Evolutionary conservation across 1,140 invertebrate genomes (phyloP).

Genomic region (Colletes latitarsis): DNA sequence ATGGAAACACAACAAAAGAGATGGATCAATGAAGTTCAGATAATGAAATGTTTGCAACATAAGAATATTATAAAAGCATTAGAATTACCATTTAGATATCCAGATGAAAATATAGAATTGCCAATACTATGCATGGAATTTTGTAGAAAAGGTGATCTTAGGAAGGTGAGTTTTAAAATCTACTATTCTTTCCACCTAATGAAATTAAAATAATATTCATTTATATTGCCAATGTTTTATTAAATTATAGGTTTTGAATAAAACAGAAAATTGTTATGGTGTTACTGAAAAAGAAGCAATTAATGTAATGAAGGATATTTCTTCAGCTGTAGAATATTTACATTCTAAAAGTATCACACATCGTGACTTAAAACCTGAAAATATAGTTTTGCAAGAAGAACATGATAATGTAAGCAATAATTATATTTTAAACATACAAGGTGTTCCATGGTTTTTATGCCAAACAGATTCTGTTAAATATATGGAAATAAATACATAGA

Average conservation of each 20-base stretch:
- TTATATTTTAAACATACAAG: neutral
- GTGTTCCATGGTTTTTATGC: no score
- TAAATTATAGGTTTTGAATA: slow-evolving; percentile 83
- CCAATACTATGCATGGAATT: slow-evolving; percentile 95
- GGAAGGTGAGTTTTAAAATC: slow-evolving; percentile 81
- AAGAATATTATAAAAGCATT: slow-evolving; percentile 87
- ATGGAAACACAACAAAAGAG: slow-evolving; percentile 84
- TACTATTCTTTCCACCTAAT: neutral
- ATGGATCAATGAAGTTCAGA: slow-evolving; percentile 91
- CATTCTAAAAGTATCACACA: slow-evolving; percentile 91
- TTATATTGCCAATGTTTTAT: slow-evolving; percentile 12
- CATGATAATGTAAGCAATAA: slow-evolving; percentile 65
- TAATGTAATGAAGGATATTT: slow-evolving; percentile 86
- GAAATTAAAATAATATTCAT: neutral
- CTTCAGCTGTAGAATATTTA: slow-evolving; percentile 89
- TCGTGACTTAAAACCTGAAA: slow-evolving; percentile 95
- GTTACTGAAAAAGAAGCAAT: slow-evolving; percentile 86
- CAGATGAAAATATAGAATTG: slow-evolving; percentile 78
- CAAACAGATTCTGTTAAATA: no score
- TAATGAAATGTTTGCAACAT: slow-evolving; percentile 87
- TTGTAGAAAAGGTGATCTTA: slow-evolving; percentile 91
- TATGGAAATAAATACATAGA: slow-evolving; percentile 17
- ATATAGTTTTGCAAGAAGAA: slow-evolving; percentile 88
- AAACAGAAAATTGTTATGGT: slow-evolving; percentile 87
- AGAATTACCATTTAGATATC: slow-evolving; percentile 82